Conservation (phyloP, 2,888 invertebrate species). For the Phlogophora meticulosa region DNA sequence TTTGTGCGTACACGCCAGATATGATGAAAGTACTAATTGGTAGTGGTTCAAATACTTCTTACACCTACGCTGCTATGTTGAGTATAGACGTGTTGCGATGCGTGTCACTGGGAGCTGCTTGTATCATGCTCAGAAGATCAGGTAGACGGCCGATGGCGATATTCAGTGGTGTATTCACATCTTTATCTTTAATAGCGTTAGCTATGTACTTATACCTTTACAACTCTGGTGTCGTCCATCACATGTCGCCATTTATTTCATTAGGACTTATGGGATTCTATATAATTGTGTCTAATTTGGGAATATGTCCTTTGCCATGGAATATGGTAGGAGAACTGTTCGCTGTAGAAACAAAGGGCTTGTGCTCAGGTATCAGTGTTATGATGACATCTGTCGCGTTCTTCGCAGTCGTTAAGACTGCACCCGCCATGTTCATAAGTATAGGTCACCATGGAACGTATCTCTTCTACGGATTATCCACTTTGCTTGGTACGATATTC, state of each 20-base stretch:
- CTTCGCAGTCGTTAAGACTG: conserved; percentile 93
- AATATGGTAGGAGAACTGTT: conserved; percentile 94
- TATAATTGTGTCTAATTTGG: conserved; percentile 91
- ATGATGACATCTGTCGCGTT: conserved; percentile 93
- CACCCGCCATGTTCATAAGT: conserved; percentile 91
- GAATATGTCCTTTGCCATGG: conserved; percentile 93
- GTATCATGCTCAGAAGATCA: conserved; percentile 91
- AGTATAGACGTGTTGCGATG: conserved; percentile 92
- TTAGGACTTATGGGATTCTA: conserved; percentile 91
- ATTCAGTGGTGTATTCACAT: conserved; percentile 92
- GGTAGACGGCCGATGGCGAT: conserved; percentile 92
- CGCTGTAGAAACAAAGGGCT: conserved; percentile 92
- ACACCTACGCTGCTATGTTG: conserved; percentile 92
- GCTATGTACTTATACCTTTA: conserved; percentile 87
- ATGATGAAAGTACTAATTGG: conserved; percentile 92
- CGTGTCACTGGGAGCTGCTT: conserved; percentile 91
- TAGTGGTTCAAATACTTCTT: conserved; percentile 78
- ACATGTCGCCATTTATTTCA: conserved; percentile 81
- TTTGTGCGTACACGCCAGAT: conserved; percentile 93
- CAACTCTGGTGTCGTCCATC: conserved; percentile 70
- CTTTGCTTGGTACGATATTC: conserved; percentile 91
- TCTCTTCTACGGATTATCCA: conserved; percentile 91
- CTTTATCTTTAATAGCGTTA: conserved; percentile 90
- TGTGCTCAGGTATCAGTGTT: conserved; percentile 93
- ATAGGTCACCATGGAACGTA: conserved; percentile 92